These are phyloP conservation scores for Ectropis grisescens DNA, from an alignment of 1,140 invertebrate species.

Conservation along the genomic window DNA sequence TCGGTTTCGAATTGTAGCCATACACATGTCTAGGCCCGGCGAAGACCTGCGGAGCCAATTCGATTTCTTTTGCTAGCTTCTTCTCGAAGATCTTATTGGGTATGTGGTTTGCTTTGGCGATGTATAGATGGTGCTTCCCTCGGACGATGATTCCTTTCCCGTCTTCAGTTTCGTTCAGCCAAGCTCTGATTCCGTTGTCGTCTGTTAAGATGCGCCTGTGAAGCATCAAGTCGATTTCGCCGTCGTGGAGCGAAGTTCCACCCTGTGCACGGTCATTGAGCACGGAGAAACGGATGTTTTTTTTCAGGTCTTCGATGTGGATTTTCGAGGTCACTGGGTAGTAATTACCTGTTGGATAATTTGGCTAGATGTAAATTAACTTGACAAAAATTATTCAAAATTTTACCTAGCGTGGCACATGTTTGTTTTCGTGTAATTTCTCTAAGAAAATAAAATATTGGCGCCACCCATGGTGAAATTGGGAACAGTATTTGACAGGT, in stretches of 20 bases:
- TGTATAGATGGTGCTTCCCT: slow-evolving; percentile 75
- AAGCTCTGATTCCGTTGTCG: slow-evolving; percentile 89
- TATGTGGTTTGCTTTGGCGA: slow-evolving; percentile 29
- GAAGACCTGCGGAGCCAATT: slow-evolving; percentile 20
- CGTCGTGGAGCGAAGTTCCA: slow-evolving; percentile 81
- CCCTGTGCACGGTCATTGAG: slow-evolving; percentile 92
- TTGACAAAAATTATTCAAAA: too few relatives aligned
- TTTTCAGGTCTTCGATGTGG: slow-evolving; percentile 73
- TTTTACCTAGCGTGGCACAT: too few relatives aligned
- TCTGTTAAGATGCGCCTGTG: slow-evolving; percentile 88
- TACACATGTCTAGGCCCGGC: slow-evolving; percentile 5
- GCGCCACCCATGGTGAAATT: too few relatives aligned
- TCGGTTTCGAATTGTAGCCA: slow-evolving; percentile 1
- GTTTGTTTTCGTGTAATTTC: too few relatives aligned
- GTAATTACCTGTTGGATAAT: slow-evolving; percentile 88
- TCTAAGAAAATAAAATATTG: too few relatives aligned
- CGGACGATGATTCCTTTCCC: slow-evolving; percentile 82
- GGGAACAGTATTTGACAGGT: too few relatives aligned
- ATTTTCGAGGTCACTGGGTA: slow-evolving; percentile 94
- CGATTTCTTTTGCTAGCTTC: slow-evolving; percentile 37
- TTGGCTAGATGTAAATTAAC: too few relatives aligned
- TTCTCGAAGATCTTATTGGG: slow-evolving; percentile 40
- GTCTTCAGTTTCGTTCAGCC: slow-evolving; percentile 87
- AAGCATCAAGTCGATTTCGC: slow-evolving; percentile 85
- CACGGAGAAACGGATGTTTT: slow-evolving; percentile 72